These are phyloP conservation scores for Hermodice carunculata DNA, from an alignment of 2,888 invertebrate species.

Conservation along the genomic window DNA sequence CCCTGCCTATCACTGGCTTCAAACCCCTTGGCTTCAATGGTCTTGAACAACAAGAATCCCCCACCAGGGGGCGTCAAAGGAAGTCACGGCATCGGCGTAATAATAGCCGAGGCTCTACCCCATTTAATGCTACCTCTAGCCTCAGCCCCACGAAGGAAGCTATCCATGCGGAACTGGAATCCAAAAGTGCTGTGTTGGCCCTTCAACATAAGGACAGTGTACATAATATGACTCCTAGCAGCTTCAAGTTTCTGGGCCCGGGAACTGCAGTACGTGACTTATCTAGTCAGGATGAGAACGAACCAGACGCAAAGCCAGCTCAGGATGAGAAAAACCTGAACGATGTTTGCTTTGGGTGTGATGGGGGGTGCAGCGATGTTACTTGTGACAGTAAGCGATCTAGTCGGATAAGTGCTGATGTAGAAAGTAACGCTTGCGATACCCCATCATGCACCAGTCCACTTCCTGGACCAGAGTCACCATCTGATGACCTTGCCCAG, in stretches of 20 bases:
- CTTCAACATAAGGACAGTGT: constrained; percentile 45
- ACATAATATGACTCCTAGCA: constrained; percentile 44
- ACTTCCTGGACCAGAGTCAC: background rate
- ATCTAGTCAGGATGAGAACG: background rate
- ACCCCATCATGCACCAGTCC: constrained; percentile 41
- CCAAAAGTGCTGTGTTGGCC: constrained; percentile 41
- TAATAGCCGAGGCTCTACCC: constrained; percentile 56
- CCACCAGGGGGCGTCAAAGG: constrained; percentile 59
- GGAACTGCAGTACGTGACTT: constrained; percentile 57
- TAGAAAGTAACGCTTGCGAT: constrained; percentile 56
- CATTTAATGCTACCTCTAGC: background rate
- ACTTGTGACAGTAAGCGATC: constrained; percentile 59
- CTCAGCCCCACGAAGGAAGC: constrained; percentile 53
- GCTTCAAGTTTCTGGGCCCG: constrained; percentile 58
- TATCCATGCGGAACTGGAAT: constrained; percentile 52
- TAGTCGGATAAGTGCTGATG: constrained; percentile 52
- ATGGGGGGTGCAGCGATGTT: constrained; percentile 62
- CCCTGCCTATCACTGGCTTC: no score
- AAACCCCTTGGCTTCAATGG: no score
- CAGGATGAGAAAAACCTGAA: constrained; percentile 50
- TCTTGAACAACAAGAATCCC: constrained; percentile 45
- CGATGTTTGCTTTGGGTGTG: constrained; percentile 67
- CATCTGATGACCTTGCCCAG: background rate
- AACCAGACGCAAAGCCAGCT: background rate
- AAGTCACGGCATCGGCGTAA: constrained; percentile 66